phyloP scores from a whole-genome alignment of 64 coral and sea anemone genomes.

The Dendronephthya gigantea region DNA sequence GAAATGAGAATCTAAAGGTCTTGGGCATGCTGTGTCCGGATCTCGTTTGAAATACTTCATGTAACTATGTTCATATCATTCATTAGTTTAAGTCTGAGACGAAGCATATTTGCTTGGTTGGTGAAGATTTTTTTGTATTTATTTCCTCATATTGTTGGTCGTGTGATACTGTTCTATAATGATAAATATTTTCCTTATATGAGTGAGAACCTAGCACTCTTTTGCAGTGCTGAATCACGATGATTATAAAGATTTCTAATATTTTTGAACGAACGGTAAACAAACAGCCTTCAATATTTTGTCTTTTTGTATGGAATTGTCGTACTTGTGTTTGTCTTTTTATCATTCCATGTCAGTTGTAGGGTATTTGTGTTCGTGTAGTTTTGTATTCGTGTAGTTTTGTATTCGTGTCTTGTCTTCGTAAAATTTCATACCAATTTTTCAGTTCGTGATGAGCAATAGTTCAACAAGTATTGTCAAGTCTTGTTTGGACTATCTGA shows the following conservation, averaged over 20 bases:
- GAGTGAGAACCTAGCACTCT: not conserved
- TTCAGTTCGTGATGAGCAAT: not conserved
- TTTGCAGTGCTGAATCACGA: not conserved
- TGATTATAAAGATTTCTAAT: not conserved
- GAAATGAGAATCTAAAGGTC: too few species aligned
- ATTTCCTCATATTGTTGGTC: not conserved
- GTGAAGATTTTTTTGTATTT: not conserved
- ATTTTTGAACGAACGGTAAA: not conserved
- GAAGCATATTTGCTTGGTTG: not conserved
- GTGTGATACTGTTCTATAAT: not conserved
- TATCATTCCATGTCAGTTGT: too few species aligned
- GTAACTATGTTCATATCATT: not conserved
- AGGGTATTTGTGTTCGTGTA: too few species aligned
- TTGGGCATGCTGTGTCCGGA: too few species aligned
- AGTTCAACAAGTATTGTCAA: not conserved
- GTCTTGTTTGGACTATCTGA: not conserved
- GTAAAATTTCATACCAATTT: not conserved
- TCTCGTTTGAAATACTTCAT: not conserved
- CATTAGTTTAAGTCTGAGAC: slow-evolving; percentile 2
- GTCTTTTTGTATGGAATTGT: not conserved
- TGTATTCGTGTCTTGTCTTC: not conserved
- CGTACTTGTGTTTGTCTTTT: too few species aligned
- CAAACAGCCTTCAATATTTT: not conserved
- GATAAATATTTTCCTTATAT: not conserved
- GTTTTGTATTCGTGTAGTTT: too few species aligned